Conservation (phyloP, 2,888 invertebrate genomes). For the Hoplodrina blanda region DNA sequence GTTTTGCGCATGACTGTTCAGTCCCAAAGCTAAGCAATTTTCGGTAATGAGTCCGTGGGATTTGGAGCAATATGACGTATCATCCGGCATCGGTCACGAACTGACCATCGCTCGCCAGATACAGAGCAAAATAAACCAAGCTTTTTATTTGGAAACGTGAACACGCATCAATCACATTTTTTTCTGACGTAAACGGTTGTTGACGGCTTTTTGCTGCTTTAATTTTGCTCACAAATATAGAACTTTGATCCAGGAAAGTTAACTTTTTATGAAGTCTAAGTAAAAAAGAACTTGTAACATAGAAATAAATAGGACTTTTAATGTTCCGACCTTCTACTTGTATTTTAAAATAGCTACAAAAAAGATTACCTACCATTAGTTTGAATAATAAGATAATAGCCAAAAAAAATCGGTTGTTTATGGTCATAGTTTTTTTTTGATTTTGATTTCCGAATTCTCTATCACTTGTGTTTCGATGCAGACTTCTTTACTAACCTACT, state of each 20-base stretch:
- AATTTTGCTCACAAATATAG: conserved; percentile 22
- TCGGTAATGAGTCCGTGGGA: conserved; percentile 42
- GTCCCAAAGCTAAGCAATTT: conserved; percentile 1
- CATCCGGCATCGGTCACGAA: conserved; percentile 43
- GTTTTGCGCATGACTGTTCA: neutral
- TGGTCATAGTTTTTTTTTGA: no score
- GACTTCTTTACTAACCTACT: no score
- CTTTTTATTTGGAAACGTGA: conserved; percentile 41
- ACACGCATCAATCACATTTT: conserved; percentile 41
- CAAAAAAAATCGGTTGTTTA: no score
- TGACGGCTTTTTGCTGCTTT: conserved; percentile 21
- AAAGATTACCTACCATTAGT: no score
- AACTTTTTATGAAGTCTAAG: conserved; percentile 1
- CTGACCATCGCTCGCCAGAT: conserved; percentile 29
- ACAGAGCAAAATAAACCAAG: conserved; percentile 30
- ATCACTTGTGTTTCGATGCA: no score
- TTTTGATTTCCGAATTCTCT: no score
- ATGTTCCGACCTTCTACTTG: no score
- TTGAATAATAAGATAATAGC: no score
- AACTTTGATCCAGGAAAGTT: conserved; percentile 5
- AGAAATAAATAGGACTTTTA: no score
- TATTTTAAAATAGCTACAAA: no score
- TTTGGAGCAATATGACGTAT: conserved; percentile 34
- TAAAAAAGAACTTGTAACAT: neutral
- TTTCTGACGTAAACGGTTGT: conserved; percentile 29